Evolutionary conservation across 92 coral and sea anemone genomes (phyloP).

Genomic region (Galaxea fascicularis): DNA sequence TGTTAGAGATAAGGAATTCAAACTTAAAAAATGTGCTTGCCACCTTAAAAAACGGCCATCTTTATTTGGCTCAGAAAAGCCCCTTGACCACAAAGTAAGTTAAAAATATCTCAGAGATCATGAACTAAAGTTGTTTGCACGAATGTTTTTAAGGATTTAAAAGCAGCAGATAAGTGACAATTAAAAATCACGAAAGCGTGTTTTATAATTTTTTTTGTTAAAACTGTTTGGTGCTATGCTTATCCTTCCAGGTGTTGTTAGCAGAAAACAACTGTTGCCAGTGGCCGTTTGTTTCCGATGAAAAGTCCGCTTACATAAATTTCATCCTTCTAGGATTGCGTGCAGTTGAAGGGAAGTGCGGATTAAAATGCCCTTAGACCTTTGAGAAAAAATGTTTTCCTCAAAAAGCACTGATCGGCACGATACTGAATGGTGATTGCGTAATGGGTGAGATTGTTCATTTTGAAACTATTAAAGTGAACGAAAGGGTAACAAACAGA

Average conservation of each 20-base stretch:
- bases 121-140: neutral
- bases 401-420: neutral
- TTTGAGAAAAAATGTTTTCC: neutral
- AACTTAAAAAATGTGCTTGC: neutral
- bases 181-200: neutral
- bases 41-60: neutral
- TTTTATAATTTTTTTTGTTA: neutral
- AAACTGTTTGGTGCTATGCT: neutral
- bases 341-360: neutral
- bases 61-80: neutral
- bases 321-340: neutral
- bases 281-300: neutral
- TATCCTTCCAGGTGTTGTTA: no score
- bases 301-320: neutral
- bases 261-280: neutral
- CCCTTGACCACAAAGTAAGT: conserved; percentile 1
- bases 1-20: neutral
- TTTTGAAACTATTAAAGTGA: no score
- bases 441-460: neutral
- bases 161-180: neutral
- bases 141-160: neutral
- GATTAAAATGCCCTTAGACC: neutral
- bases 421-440: neutral
- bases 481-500: no score
- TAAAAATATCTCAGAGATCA: neutral